Conservation (phyloP, 2,797 vertebrate genomes). For the Nothura maculosa region DNA sequence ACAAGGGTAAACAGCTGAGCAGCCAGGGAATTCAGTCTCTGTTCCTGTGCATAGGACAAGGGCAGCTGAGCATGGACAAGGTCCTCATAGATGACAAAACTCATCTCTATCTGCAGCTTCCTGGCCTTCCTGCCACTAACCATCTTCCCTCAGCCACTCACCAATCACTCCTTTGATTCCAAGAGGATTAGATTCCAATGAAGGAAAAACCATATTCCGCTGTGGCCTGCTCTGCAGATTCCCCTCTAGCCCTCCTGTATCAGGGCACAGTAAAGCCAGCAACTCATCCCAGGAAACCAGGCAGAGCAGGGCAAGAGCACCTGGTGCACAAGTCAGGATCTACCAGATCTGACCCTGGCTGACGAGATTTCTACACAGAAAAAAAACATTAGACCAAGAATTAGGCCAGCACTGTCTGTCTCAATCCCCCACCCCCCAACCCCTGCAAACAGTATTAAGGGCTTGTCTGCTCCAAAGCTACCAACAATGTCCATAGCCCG, state of each 20-base stretch:
- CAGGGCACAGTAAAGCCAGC: neutral
- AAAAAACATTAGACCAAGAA: neutral
- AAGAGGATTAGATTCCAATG: neutral
- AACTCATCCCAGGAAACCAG: neutral
- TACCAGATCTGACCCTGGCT: neutral
- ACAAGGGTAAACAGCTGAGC: constrained; percentile 68
- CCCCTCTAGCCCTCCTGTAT: neutral
- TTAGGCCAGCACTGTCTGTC: neutral
- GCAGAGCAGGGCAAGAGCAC: neutral
- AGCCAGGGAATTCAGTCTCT: constrained; percentile 38
- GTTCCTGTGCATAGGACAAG: neutral
- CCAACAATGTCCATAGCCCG: neutral
- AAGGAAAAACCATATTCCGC: neutral
- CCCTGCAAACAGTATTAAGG: neutral
- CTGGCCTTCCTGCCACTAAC: neutral
- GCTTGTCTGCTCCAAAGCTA: no score
- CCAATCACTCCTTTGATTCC: neutral
- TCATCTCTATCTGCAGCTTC: neutral
- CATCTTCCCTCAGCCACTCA: neutral
- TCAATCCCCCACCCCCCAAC: neutral
- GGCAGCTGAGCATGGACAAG: constrained; percentile 47
- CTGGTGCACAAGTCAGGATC: neutral
- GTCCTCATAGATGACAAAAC: neutral
- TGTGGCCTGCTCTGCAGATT: rapidly evolving
- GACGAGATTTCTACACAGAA: neutral